A percentile compares a stretch with the other conserved stretches of the same genome.
Conservation (phyloP, 1,140 invertebrate genomes). For the Anadara kagoshimensis region DNA sequence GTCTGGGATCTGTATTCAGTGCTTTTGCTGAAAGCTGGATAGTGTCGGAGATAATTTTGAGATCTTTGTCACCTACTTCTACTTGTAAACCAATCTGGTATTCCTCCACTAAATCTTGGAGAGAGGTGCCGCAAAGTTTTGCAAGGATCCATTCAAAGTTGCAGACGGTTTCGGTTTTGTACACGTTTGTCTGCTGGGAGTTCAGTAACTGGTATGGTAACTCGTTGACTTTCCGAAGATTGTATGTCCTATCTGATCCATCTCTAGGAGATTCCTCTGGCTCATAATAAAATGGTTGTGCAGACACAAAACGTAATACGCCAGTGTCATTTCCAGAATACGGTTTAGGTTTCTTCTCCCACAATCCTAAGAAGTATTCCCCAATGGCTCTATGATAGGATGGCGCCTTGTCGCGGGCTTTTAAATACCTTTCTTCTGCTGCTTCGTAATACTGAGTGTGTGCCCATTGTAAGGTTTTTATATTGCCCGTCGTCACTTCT, state of each 20-base stretch:
- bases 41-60: slow-evolving; percentile 94
- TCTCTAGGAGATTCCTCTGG: slow-evolving; percentile 80
- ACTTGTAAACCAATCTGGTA: slow-evolving; percentile 89
- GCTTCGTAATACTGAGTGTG: slow-evolving; percentile 78
- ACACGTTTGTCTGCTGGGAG: slow-evolving; percentile 89
- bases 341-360: slow-evolving; percentile 61
- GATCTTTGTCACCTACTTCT: slow-evolving; percentile 91
- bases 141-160: slow-evolving; percentile 98
- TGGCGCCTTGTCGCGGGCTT: slow-evolving; percentile 70
- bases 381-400: slow-evolving; percentile 75
- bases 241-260: slow-evolving; percentile 81
- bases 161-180: slow-evolving; percentile 95
- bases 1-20: slow-evolving; percentile 91
- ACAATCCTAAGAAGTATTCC: slow-evolving; percentile 76
- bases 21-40: slow-evolving; percentile 82
- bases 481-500: slow-evolving; percentile 77
- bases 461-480: slow-evolving; percentile 80
- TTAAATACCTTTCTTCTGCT: slow-evolving; percentile 77
- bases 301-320: slow-evolving; percentile 47
- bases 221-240: slow-evolving; percentile 87
- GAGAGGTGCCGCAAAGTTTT: slow-evolving; percentile 93
- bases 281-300: slow-evolving; percentile 77
- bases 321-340: slow-evolving; percentile 60
- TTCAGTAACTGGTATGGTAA: slow-evolving; percentile 85
- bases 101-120: slow-evolving; percentile 92